These are phyloP conservation scores for Lineus longissimus DNA, from an alignment of 1,140 invertebrate species.

Conservation along the genomic window DNA sequence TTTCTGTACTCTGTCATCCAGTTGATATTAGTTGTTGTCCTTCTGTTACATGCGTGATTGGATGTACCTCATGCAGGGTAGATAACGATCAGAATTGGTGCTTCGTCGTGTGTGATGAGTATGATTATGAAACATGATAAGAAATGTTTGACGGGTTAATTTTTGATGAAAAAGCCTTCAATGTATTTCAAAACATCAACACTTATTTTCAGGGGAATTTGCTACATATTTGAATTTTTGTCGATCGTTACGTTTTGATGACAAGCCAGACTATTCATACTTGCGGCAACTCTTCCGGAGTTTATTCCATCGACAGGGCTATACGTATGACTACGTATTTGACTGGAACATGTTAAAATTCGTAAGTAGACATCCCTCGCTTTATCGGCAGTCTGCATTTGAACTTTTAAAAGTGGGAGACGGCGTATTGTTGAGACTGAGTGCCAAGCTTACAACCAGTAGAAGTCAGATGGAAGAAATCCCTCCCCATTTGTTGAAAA, in stretches of 20 bases:
- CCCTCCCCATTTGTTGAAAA: no score
- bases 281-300: slow-evolving; percentile 61
- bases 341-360: slow-evolving; percentile 64
- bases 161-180: no score
- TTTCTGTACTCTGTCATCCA: background rate
- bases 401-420: background rate
- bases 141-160: no score
- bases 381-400: background rate
- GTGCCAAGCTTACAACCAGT: background rate
- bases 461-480: no score
- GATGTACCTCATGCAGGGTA: background rate
- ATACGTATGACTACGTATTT: slow-evolving; percentile 64
- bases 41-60: background rate
- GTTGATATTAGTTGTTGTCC: background rate
- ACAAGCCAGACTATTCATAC: slow-evolving; percentile 63
- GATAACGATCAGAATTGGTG: no score
- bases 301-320: slow-evolving; percentile 61
- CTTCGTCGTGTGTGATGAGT: no score
- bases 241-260: slow-evolving; percentile 61
- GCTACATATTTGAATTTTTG: slow-evolving; percentile 63
- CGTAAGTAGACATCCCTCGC: slow-evolving; percentile 37
- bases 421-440: background rate
- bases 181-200: no score
- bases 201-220: slow-evolving; percentile 63
- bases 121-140: no score